phyloP scores from a whole-genome alignment of 2,797 vertebrate genomes.

The Dromococcyx pavoninus region DNA sequence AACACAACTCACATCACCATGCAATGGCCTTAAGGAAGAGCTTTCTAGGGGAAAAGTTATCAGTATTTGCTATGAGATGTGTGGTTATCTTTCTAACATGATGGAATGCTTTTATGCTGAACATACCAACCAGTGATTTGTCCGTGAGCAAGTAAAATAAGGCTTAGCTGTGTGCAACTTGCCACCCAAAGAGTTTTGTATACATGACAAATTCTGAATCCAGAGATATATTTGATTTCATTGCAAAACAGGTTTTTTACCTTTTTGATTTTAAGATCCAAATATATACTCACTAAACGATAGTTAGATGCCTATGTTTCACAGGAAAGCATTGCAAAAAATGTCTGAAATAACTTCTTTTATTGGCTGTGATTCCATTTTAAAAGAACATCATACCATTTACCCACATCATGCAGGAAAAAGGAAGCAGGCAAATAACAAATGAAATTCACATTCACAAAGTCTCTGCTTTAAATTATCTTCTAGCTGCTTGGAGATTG shows the following conservation, averaged over 20 bases:
- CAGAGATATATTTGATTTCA: background rate
- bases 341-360: slow-evolving; percentile 87
- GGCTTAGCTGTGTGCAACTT: background rate
- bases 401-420: slow-evolving; percentile 90
- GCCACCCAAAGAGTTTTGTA: background rate
- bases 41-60: background rate
- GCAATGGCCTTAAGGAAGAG: background rate
- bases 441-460: slow-evolving; percentile 82
- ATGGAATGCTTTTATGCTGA: background rate
- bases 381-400: slow-evolving; percentile 85
- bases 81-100: background rate
- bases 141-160: background rate
- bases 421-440: slow-evolving; percentile 84
- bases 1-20: too few species aligned
- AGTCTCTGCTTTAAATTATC: slow-evolving; percentile 77
- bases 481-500: slow-evolving; percentile 73
- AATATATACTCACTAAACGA: background rate
- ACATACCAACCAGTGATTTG: background rate
- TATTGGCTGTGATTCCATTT: slow-evolving; percentile 94
- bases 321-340: slow-evolving; percentile 15
- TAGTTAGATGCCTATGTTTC: background rate
- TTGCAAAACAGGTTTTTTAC: background rate
- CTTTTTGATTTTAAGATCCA: background rate
- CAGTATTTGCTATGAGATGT: background rate
- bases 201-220: background rate